A percentile compares a stretch with the other conserved stretches of the same genome.
phyloP scores from a whole-genome alignment of 2,888 invertebrate species.

The Craniophora ligustri region DNA sequence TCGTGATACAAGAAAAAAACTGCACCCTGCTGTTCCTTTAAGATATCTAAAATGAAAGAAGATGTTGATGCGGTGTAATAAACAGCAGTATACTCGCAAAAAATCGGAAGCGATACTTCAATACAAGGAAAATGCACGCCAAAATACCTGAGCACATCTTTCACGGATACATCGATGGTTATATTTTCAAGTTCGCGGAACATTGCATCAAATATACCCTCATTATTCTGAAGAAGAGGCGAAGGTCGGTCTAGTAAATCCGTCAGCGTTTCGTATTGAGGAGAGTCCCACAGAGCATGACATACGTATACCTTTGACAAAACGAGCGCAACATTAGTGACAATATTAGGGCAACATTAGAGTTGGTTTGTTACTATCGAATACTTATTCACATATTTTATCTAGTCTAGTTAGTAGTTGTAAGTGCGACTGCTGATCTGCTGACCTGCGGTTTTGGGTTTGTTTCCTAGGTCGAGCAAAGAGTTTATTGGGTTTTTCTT shows the following conservation, averaged over 20 bases:
- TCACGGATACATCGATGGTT: conserved; percentile 85
- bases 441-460: too few relatives aligned
- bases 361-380: too few relatives aligned
- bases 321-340: too few relatives aligned
- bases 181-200: conserved; percentile 86
- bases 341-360: too few relatives aligned
- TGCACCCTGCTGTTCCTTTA: too few relatives aligned
- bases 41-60: too few relatives aligned
- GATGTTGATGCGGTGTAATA: neutral
- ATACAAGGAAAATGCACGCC: neutral
- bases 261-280: conserved; percentile 90
- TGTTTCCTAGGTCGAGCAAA: too few relatives aligned
- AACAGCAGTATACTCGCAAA: neutral
- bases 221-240: conserved; percentile 84
- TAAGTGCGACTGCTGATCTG: too few relatives aligned
- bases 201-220: conserved; percentile 87
- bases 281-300: conserved; percentile 91
- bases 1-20: too few relatives aligned
- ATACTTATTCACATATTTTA: too few relatives aligned
- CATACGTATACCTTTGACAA: conserved; percentile 89
- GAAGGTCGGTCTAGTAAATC: conserved; percentile 91
- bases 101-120: neutral
- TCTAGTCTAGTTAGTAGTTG: too few relatives aligned
- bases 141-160: conserved; percentile 84
- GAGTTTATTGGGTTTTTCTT: too few relatives aligned